phyloP scores from a whole-genome alignment of 2,888 invertebrate genomes.

The Boloria euphrosyne region DNA sequence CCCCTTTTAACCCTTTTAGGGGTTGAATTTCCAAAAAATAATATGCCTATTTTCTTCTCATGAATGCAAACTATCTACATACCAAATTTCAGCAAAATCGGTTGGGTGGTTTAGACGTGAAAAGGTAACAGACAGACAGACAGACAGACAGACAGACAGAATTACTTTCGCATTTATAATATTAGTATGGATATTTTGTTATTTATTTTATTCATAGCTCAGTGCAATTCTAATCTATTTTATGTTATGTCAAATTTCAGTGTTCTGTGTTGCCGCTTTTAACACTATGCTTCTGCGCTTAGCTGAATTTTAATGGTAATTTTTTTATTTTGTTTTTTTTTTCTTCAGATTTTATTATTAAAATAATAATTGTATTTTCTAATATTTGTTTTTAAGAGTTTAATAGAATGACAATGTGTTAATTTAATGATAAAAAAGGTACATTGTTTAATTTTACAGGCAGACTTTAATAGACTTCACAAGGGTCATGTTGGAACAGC shows the following conservation, averaged over 20 bases:
- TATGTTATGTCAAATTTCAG: conserved; percentile 35
- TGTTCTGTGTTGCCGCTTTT: conserved; percentile 39
- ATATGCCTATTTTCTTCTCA: too few species aligned
- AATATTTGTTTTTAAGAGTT: not conserved
- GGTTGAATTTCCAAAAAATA: too few species aligned
- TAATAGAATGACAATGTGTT: not conserved
- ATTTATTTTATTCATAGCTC: not conserved
- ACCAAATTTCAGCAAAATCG: too few species aligned
- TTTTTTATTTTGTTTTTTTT: conserved; percentile 30
- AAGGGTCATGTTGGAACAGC: conserved; percentile 92
- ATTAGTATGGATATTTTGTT: not conserved
- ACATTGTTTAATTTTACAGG: conserved; percentile 58
- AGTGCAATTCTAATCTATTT: conserved; percentile 16
- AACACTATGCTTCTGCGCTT: conserved; percentile 38
- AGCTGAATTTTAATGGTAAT: conserved; percentile 38
- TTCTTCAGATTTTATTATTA: not conserved
- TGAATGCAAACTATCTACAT: too few species aligned
- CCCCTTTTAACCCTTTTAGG: too few species aligned
- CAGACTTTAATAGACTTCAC: conserved; percentile 90
- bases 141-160: too few species aligned
- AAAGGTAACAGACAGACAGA: too few species aligned
- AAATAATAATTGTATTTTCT: not conserved
- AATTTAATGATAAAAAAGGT: conserved; percentile 1
- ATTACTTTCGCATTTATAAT: too few species aligned
- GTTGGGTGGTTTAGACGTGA: too few species aligned